Evolutionary conservation across 64 coral and sea anemone genomes (phyloP), one percentile per base, ranked within the genome.

Genomic region (Montipora foliosa): DNA sequence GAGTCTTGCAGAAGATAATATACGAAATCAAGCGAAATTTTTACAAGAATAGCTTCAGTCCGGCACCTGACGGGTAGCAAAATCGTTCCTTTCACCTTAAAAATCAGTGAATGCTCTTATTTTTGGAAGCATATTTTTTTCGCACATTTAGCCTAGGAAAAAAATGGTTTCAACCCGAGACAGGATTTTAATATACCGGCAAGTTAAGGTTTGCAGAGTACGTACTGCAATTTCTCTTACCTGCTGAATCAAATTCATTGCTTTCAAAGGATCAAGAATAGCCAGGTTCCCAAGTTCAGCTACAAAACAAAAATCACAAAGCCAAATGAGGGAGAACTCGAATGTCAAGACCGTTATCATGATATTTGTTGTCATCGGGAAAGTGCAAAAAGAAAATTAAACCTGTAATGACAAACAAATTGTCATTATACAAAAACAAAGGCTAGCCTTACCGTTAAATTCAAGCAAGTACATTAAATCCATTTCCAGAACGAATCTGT

Each of bases 401-500:
- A 37, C 37, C 37, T 37, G 37, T 37, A 37, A 37, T 37, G 37
- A 37, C 37, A 37, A 37, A 37, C 37, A 37, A 37, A 37, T 37
- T 37, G 37, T 37, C 37, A 15, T 12, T 13, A 13, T 22, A 21
- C 68, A 2, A 24, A 71, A 5, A 24, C 68, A 71, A 11, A 57
- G 8, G 60, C 50, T 50, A 5, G 10, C 17, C 79, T 91, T 76
- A 93, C 92, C 92, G 74, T 93, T 87, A 88, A 93, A 88, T 44
- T 93, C 84, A 5, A 88, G 70, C 62, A 93, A 60, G 17, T 93
- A 19, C 75, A 78, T 78, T 4, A 93, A 17, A 29, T 93, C 84
- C 49, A 81, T 81, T 17, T 49, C 5, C 67, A 93, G 60, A 17
- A 93, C 84, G 59, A 88, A 93, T 93, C 92, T 79, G 67, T 93